phyloP scores from a whole-genome alignment of 2,888 invertebrate species.

The Girardia tigrina region DNA sequence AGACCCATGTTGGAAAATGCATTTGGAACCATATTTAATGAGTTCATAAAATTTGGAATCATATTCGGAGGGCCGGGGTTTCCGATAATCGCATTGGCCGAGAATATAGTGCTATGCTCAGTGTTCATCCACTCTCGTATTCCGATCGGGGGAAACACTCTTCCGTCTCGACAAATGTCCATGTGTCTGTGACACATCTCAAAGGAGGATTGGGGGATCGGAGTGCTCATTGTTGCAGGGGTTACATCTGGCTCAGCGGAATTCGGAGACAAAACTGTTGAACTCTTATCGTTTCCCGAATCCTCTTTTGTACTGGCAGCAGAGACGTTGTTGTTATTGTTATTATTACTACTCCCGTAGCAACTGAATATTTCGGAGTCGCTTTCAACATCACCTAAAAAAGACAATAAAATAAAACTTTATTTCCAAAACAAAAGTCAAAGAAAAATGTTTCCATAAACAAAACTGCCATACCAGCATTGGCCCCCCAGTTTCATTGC shows the following conservation, averaged over 20 bases:
- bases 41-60: constrained; percentile 5
- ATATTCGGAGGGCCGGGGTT: background rate
- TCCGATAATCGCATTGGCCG: background rate
- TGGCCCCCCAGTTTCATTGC: background rate
- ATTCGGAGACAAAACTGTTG: background rate
- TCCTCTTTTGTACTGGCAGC: constrained; percentile 3
- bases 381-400: constrained; percentile 34
- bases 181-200: background rate
- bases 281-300: background rate
- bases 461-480: background rate
- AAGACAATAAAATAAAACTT: background rate
- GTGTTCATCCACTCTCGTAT: background rate
- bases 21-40: background rate
- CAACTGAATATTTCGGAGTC: constrained; percentile 34
- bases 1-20: background rate
- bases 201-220: background rate
- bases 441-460: too few species aligned
- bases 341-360: constrained; percentile 9
- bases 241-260: background rate
- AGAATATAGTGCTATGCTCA: background rate
- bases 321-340: background rate
- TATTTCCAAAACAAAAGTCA: too few species aligned
- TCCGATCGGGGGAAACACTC: constrained; percentile 9
- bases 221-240: background rate
- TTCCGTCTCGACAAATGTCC: background rate